Evolutionary conservation across 1,140 invertebrate genomes (phyloP).

Genomic region (Caenorhabditis remanei): DNA sequence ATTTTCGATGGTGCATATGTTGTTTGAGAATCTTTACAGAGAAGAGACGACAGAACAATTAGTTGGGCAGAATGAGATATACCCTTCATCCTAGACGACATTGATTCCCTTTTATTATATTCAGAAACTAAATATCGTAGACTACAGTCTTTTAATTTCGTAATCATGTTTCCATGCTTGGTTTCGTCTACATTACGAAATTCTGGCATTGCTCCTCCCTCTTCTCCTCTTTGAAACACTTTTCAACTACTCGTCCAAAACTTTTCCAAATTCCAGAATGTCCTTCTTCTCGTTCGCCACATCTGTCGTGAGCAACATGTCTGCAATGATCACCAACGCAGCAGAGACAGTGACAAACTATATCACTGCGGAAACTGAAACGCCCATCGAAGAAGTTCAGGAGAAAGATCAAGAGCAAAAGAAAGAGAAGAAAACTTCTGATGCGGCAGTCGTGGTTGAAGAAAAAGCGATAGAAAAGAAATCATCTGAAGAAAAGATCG

Average conservation of each 20-base stretch:
- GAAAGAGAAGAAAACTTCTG: neutral
- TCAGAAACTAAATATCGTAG: too few species aligned
- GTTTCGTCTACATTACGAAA: too few species aligned
- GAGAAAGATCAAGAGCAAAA: neutral
- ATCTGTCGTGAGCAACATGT: neutral
- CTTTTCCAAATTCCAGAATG: neutral
- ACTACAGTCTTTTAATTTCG: too few species aligned
- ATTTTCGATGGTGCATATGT: too few species aligned
- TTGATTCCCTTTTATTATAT: too few species aligned
- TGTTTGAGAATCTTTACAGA: too few species aligned
- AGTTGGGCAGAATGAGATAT: too few species aligned
- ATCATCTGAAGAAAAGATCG: neutral
- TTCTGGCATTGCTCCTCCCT: too few species aligned
- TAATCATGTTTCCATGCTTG: too few species aligned
- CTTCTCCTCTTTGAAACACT: neutral
- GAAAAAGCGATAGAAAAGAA: neutral
- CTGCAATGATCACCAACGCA: neutral
- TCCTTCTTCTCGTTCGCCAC: constrained; percentile 4
- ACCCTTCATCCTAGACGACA: too few species aligned
- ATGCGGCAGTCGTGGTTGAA: neutral
- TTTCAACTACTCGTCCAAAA: neutral
- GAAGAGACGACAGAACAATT: too few species aligned
- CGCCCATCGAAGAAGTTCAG: neutral
- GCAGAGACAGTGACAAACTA: neutral
- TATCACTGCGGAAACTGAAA: neutral